phyloP scores from a whole-genome alignment of 1,140 invertebrate species.

The Trinorchestia longiramus region DNA sequence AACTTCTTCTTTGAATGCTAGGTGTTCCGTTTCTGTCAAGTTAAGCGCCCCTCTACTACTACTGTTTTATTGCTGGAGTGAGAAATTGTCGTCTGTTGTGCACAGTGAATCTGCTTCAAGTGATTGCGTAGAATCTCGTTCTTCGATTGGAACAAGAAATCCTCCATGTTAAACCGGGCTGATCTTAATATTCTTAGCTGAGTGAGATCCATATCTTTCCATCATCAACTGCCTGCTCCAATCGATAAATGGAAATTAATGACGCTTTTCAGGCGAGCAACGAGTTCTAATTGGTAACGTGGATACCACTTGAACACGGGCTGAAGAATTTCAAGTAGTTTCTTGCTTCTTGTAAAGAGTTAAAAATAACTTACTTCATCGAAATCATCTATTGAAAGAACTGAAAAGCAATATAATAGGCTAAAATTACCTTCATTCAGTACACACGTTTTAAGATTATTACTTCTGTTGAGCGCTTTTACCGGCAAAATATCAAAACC shows the following conservation, averaged over 20 bases:
- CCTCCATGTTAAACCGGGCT: neutral
- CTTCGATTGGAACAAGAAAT: slow-evolving; percentile 8
- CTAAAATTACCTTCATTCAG: neutral
- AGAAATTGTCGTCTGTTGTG: neutral
- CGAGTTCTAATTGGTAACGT: neutral
- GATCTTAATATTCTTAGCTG: neutral
- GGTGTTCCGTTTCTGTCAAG: neutral
- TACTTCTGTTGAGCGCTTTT: neutral
- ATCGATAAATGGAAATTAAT: neutral
- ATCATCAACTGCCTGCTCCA: neutral
- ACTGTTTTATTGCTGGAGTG: neutral
- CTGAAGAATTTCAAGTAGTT: neutral
- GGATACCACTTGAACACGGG: neutral
- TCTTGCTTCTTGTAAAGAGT: neutral
- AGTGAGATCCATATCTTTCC: neutral
- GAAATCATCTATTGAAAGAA: neutral
- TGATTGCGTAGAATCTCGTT: neutral
- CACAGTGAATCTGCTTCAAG: neutral
- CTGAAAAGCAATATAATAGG: neutral
- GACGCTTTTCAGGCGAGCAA: neutral
- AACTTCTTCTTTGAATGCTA: neutral
- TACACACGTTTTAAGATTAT: neutral
- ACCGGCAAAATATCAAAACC: neutral
- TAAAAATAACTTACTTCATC: neutral
- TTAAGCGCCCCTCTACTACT: neutral